Evolutionary conservation across 2,888 invertebrate genomes (phyloP).

Genomic region (Nysson spinosus): DNA sequence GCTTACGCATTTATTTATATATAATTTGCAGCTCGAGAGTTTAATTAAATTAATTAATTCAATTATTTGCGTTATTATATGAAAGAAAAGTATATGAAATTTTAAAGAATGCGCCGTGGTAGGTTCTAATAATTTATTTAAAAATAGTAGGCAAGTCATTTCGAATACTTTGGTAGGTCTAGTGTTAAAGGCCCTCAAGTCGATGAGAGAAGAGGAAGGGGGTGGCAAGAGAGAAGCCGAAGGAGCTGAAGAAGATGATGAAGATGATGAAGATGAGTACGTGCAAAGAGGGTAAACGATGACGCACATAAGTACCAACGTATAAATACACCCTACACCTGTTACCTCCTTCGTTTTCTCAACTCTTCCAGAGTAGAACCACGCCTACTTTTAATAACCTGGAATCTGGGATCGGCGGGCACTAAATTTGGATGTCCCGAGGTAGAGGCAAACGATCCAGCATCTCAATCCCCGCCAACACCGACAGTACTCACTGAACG

Average conservation of each 20-base stretch:
- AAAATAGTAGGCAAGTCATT: too few species aligned
- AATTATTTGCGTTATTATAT: too few species aligned
- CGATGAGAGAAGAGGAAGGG: neutral
- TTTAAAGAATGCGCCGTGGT: too few species aligned
- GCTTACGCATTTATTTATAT: too few species aligned
- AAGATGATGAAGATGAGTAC: constrained; percentile 24
- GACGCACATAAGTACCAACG: constrained; percentile 50
- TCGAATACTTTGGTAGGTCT: too few species aligned
- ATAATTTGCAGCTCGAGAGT: too few species aligned
- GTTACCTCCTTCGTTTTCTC: constrained; percentile 64
- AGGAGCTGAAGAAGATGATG: constrained; percentile 8
- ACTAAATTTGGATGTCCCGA: constrained; percentile 69
- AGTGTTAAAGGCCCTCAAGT: neutral
- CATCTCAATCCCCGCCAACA: constrained; percentile 24
- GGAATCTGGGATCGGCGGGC: constrained; percentile 70
- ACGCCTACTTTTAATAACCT: constrained; percentile 76
- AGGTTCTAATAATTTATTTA: too few species aligned
- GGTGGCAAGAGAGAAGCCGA: constrained; percentile 4
- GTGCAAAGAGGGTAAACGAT: constrained; percentile 29
- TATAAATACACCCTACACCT: constrained; percentile 75
- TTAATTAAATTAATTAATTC: too few species aligned
- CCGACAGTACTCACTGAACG: too few species aligned
- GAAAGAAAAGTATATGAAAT: too few species aligned
- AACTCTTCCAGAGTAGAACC: constrained; percentile 56
- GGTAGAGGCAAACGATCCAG: constrained; percentile 30